Evolutionary conservation across 2,113 vertebrate genomes (phyloP).

Genomic region (Eulemur macaco): DNA sequence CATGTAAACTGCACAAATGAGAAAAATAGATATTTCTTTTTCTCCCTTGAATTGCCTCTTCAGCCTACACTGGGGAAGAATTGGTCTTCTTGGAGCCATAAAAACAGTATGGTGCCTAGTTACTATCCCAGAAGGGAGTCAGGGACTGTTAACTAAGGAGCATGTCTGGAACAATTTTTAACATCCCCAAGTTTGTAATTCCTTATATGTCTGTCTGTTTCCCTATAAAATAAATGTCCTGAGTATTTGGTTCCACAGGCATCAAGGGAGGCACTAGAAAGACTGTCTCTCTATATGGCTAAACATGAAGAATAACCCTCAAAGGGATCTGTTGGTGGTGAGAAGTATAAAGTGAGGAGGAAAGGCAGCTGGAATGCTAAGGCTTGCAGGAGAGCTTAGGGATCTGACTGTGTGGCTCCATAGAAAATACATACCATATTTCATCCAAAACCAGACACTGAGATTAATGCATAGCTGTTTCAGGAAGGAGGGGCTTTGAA

Average conservation of each 20-base stretch:
- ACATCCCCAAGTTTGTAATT: constrained; percentile 11
- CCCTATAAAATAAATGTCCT: not conserved
- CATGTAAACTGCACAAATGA: constrained; percentile 42
- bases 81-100: constrained; percentile 22
- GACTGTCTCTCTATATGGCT: not conserved
- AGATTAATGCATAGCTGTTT: not conserved
- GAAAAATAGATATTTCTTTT: constrained; percentile 34
- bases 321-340: not conserved
- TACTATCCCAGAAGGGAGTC: not conserved
- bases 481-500: not conserved
- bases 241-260: not conserved
- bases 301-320: not conserved
- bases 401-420: not conserved
- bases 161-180: constrained; percentile 43
- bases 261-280: not conserved
- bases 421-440: not conserved
- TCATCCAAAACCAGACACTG: not conserved
- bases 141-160: constrained; percentile 14
- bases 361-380: not conserved
- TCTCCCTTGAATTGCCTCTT: not conserved
- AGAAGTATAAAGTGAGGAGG: not conserved
- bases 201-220: constrained; percentile 32
- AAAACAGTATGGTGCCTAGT: not conserved
- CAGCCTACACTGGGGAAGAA: not conserved
- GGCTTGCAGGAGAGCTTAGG: not conserved